These are phyloP conservation scores for Epistrophe eligans DNA, from an alignment of 2,888 invertebrate species.

Conservation along the genomic window DNA sequence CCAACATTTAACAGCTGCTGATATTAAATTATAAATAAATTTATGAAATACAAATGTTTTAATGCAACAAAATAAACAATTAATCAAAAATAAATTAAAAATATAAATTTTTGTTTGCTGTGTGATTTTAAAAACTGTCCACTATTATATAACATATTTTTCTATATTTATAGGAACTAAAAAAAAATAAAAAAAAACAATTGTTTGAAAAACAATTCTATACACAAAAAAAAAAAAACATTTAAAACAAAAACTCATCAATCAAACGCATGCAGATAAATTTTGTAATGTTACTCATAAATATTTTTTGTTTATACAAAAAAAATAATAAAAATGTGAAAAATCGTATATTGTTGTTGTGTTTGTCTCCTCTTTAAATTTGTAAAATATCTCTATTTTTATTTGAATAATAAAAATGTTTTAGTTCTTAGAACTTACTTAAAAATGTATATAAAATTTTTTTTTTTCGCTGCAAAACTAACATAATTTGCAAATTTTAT, in stretches of 20 bases:
- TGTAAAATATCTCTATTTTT: slow-evolving; percentile 59
- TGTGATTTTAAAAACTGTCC: slow-evolving; percentile 5
- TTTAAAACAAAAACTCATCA: slow-evolving; percentile 55
- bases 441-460: neutral
- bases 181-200: slow-evolving; percentile 23
- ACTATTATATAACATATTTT: slow-evolving; percentile 38
- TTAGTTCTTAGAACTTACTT: slow-evolving; percentile 25
- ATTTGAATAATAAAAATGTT: slow-evolving; percentile 30
- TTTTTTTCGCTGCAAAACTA: slow-evolving; percentile 26
- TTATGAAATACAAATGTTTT: slow-evolving; percentile 18
- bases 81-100: slow-evolving; percentile 25
- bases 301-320: slow-evolving; percentile 16
- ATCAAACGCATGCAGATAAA: slow-evolving; percentile 70
- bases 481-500: slow-evolving; percentile 13
- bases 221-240: slow-evolving; percentile 10
- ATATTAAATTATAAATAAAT: slow-evolving; percentile 44
- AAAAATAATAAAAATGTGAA: slow-evolving; percentile 32
- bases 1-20: slow-evolving; percentile 72
- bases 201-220: slow-evolving; percentile 33
- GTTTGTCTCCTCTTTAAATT: slow-evolving; percentile 50
- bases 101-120: slow-evolving; percentile 43
- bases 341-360: slow-evolving; percentile 31
- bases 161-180: slow-evolving; percentile 73
- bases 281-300: slow-evolving; percentile 62
- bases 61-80: slow-evolving; percentile 42